Conservation (phyloP, 2,113 vertebrate species). For the Mionectes macconnelli region DNA sequence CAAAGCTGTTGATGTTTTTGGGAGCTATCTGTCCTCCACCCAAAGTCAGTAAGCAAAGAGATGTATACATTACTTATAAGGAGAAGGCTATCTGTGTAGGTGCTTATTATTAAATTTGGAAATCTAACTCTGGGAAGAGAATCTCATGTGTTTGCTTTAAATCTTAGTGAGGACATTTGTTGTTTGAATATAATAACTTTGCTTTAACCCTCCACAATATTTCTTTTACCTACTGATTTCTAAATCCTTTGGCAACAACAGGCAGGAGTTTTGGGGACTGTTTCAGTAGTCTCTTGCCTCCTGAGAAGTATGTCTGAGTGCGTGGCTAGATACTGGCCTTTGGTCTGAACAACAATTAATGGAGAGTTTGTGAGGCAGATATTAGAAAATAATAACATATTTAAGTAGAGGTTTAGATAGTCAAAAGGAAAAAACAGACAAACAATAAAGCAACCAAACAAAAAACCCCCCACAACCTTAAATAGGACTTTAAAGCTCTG, state of each 20-base stretch:
- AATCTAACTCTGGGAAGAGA: background rate
- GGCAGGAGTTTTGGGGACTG: background rate
- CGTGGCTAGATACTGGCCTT: background rate
- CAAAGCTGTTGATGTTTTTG: background rate
- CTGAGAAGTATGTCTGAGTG: background rate
- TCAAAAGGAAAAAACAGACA: background rate
- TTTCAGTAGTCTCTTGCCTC: background rate
- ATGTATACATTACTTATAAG: background rate
- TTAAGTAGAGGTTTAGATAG: background rate
- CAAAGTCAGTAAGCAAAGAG: background rate
- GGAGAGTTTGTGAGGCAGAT: background rate
- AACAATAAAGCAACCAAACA: too few relatives aligned
- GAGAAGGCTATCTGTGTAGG: background rate
- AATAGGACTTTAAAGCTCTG: background rate
- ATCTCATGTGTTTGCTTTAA: background rate
- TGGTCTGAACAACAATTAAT: background rate
- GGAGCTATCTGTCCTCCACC: background rate
- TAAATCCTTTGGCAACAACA: background rate
- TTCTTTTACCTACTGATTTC: background rate
- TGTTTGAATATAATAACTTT: background rate
- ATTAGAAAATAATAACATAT: background rate
- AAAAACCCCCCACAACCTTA: background rate
- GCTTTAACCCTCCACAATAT: background rate
- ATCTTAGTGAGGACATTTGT: background rate
- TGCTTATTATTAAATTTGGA: background rate